Percentiles rank a stretch among this genome's conserved stretches.
These are phyloP conservation scores for Gari tellinella DNA, from an alignment of 2,888 invertebrate species.

Conservation along the genomic window DNA sequence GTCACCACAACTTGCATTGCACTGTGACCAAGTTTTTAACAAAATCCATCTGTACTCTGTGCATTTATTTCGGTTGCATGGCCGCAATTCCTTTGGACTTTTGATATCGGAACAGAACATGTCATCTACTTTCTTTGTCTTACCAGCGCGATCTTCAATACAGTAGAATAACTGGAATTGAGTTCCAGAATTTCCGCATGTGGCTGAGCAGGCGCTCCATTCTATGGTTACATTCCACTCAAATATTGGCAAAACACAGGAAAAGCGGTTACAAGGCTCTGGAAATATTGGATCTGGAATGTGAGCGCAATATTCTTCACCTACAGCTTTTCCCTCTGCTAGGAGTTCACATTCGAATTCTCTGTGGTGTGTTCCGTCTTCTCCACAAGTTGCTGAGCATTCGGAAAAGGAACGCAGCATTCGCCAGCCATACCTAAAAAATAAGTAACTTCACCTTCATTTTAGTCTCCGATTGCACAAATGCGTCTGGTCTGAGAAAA, in stretches of 20 bases:
- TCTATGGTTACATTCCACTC: slow-evolving; percentile 67
- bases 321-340: slow-evolving; percentile 14
- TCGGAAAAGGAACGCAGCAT: slow-evolving; percentile 66
- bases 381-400: slow-evolving; percentile 70
- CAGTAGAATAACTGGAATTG: slow-evolving; percentile 56
- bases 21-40: slow-evolving; percentile 42
- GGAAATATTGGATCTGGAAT: slow-evolving; percentile 44
- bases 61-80: slow-evolving; percentile 60
- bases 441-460: too few relatives aligned
- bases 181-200: slow-evolving; percentile 58
- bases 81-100: slow-evolving; percentile 50
- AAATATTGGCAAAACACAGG: slow-evolving; percentile 45
- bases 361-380: slow-evolving; percentile 53
- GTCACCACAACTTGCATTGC: slow-evolving; percentile 59
- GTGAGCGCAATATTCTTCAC: slow-evolving; percentile 30
- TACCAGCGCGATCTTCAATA: slow-evolving; percentile 29
- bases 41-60: slow-evolving; percentile 40
- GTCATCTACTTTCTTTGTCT: slow-evolving; percentile 26
- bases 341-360: slow-evolving; percentile 54
- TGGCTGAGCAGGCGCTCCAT: slow-evolving; percentile 66
- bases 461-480: too few relatives aligned
- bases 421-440: slow-evolving; percentile 69
- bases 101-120: slow-evolving; percentile 49
- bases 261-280: slow-evolving; percentile 50
- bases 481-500: too few relatives aligned